These are phyloP conservation scores for Macropus fuliginosus DNA, from an alignment of 2,797 vertebrate species.

Conservation along the genomic window DNA sequence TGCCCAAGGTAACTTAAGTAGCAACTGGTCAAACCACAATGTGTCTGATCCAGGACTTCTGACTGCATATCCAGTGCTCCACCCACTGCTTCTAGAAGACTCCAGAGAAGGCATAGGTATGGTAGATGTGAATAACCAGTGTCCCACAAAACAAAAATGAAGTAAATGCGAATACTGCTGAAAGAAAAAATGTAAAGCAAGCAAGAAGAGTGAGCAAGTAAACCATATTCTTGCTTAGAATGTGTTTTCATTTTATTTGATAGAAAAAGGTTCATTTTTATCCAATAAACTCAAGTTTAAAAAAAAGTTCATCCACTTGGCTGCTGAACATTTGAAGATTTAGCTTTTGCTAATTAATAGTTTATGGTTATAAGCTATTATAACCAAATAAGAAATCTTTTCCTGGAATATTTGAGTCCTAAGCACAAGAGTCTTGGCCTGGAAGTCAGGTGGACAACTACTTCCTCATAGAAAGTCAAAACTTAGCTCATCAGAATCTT, in stretches of 20 bases:
- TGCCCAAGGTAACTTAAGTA: background rate
- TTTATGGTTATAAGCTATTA: constrained; percentile 19
- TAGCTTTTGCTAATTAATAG: background rate
- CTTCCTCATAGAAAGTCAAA: constrained; percentile 14
- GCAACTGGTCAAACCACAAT: background rate
- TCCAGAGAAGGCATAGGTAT: background rate
- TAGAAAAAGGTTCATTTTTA: constrained; percentile 43
- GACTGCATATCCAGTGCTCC: background rate
- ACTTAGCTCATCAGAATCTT: background rate
- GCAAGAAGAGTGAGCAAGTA: constrained; percentile 5
- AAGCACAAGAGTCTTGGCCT: background rate
- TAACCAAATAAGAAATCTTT: background rate
- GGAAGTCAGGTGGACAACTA: constrained; percentile 11
- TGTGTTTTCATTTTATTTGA: constrained; percentile 54
- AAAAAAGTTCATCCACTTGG: background rate
- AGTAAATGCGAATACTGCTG: constrained; percentile 43
- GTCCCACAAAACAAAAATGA: constrained; percentile 44
- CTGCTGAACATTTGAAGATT: background rate
- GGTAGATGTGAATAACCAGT: background rate
- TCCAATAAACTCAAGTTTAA: constrained; percentile 3
- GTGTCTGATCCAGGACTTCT: background rate
- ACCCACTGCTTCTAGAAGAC: background rate
- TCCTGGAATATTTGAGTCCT: constrained; percentile 15
- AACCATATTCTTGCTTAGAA: constrained; percentile 29
- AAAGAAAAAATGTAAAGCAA: constrained; percentile 42